phyloP scores from a whole-genome alignment of 1,140 invertebrate genomes.

The Cylas formicarius region DNA sequence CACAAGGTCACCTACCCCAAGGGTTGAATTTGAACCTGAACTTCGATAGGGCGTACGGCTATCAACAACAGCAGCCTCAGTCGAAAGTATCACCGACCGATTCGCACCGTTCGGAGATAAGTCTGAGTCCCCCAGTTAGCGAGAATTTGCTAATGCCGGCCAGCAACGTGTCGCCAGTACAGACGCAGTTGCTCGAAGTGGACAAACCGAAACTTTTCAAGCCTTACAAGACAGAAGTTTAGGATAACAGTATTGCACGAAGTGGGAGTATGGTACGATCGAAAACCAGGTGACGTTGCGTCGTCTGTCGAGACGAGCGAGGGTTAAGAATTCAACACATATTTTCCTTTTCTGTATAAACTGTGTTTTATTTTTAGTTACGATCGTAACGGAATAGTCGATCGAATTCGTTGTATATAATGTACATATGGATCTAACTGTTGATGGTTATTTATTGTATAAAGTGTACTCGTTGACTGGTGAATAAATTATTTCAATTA shows the following conservation, averaged over 20 bases:
- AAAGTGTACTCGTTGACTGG: no score
- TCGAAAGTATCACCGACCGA: slow-evolving; percentile 28
- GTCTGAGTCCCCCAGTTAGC: slow-evolving; percentile 35
- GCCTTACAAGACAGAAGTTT: slow-evolving; percentile 59
- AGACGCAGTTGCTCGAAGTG: slow-evolving; percentile 39
- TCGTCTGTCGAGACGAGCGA: no score
- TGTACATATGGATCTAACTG: no score
- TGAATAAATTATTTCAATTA: no score
- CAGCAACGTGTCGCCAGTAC: slow-evolving; percentile 30
- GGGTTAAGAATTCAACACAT: no score
- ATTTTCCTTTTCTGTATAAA: no score
- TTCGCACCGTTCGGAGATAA: slow-evolving; percentile 36
- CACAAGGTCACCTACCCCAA: slow-evolving; percentile 20
- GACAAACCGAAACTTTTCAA: slow-evolving; percentile 60
- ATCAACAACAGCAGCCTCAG: slow-evolving; percentile 14
- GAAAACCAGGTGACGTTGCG: no score
- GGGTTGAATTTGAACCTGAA: slow-evolving; percentile 36
- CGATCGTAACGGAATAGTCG: no score
- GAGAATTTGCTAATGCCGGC: slow-evolving; percentile 33
- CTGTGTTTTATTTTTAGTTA: no score
- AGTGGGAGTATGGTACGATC: no score
- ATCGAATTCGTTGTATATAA: no score
- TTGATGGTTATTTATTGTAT: no score
- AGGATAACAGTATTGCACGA: slow-evolving; percentile 27
- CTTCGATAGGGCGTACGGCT: slow-evolving; percentile 25